Conservation (phyloP, 2,888 invertebrate genomes). For the Caenorhabditis zanzibari region DNA sequence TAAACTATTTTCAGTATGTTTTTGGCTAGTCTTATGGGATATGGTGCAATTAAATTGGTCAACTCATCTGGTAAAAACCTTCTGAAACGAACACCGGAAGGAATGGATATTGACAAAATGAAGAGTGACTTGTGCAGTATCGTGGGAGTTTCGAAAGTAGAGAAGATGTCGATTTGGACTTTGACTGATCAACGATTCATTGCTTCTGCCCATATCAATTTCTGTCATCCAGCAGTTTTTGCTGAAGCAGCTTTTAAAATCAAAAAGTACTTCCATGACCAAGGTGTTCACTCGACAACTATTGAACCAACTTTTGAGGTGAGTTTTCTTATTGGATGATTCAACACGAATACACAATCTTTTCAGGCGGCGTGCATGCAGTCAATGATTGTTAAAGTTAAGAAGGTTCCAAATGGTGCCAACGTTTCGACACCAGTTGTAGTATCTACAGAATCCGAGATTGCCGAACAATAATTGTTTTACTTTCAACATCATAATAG, state of each 20-base stretch:
- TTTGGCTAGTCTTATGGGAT: constrained; percentile 68
- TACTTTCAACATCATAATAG: neutral
- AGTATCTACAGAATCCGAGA: constrained; percentile 8
- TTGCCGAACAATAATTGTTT: neutral
- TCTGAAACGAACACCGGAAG: constrained; percentile 98
- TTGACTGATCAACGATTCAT: constrained; percentile 83
- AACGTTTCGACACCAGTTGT: neutral
- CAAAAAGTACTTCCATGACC: constrained; percentile 85
- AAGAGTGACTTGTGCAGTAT: constrained; percentile 72
- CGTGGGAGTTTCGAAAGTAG: constrained; percentile 69
- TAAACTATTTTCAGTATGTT: constrained; percentile 43
- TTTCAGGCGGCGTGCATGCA: constrained; percentile 60
- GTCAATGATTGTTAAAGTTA: constrained; percentile 39
- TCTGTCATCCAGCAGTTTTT: constrained; percentile 84
- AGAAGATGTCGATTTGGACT: constrained; percentile 84
- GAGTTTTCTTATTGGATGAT: neutral
- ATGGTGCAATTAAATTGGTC: constrained; percentile 85
- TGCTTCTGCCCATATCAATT: constrained; percentile 84
- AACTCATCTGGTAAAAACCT: constrained; percentile 95
- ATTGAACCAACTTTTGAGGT: constrained; percentile 85
- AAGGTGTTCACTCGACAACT: constrained; percentile 85
- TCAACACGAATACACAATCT: neutral
- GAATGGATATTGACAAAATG: constrained; percentile 88
- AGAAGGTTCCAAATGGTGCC: constrained; percentile 1
- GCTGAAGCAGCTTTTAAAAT: constrained; percentile 84